Base-by-base conservation (phyloP, 1,140 invertebrate species). In the Musca vetustissima region DNA sequence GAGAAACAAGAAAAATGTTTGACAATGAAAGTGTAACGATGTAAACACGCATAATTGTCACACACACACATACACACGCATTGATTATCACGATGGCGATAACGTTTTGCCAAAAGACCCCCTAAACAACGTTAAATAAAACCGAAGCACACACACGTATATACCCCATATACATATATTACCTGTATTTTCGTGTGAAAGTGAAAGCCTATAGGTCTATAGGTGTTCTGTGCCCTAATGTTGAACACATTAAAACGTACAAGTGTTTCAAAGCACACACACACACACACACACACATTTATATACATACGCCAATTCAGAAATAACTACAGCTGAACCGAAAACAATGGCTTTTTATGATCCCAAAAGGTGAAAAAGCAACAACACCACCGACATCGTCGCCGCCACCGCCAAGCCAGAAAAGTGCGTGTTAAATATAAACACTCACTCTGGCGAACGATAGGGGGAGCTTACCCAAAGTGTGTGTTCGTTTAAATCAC, bases 271-370 rank as follows among this genome's bases (percentile, higher is more conserved):
- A 17, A 32, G n/a, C 17, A 17, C 36, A 61, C 28, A 61, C 6
- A 4, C 36, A 19, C 28, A 61, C 57, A 32, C 36, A 61, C 57
- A 36, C 57, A 61, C 53, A 36, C 28, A 59, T n/a, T n/a, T n/a
- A n/a, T n/a, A n/a, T 59, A 17, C 24, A 43, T 43, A 43, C 36
- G 13, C 36, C 11, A 13, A 43, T 7, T 2, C 36, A 6, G 13
- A 4, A 43, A 7, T 43, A 43, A 13, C 6, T 43, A 43, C 13
- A 8, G 36, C 36, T 43, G 36, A n/a, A 19, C 15, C 15, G 28
- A 61, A 59, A 61, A 61, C 57, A 61, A 61, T 61, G 57, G 36
- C 28, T 43, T 61, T 43, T 61, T 57, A 57, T 57, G 53, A 57
- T 61, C 57, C 57, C 57, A 61, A 43, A 61, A 43, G 57, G 28